Percentiles rank a stretch among this genome's conserved stretches.
Conservation (phyloP, 2,113 vertebrate species). For the Gyps fulvus region DNA sequence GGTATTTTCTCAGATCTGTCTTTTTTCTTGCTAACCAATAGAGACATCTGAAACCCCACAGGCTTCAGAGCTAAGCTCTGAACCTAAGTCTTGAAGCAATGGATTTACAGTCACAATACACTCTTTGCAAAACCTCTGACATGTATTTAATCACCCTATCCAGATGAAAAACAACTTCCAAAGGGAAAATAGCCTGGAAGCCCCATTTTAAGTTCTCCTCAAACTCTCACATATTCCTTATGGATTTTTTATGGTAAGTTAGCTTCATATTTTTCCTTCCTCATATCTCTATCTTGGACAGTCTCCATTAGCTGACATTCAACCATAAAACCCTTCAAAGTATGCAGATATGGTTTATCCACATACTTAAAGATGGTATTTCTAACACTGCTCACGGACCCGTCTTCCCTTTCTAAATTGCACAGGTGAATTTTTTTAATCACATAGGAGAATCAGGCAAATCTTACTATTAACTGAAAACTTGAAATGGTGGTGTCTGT, state of each 20-base stretch:
- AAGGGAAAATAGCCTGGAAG: background rate
- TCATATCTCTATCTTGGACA: background rate
- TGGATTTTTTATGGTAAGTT: background rate
- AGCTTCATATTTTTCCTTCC: background rate
- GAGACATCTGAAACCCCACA: background rate
- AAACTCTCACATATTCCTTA: background rate
- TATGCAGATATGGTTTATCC: background rate
- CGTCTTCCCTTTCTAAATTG: background rate
- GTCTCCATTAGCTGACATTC: background rate
- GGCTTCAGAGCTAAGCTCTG: background rate
- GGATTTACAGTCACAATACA: background rate
- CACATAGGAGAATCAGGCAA: background rate
- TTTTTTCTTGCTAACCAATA: background rate
- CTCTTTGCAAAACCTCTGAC: background rate
- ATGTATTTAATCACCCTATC: background rate
- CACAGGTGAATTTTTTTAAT: background rate
- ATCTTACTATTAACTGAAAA: background rate
- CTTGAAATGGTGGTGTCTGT: background rate
- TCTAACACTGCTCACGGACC: background rate
- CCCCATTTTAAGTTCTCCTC: background rate
- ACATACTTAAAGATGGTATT: background rate
- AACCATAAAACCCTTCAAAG: background rate
- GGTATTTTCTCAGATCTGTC: background rate
- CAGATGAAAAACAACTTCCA: background rate
- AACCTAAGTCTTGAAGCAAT: background rate